Percentiles rank a stretch among this genome's conserved stretches.
These are phyloP conservation scores for Silurus asotus DNA, from an alignment of 2,113 vertebrate genomes.

Conservation along the genomic window DNA sequence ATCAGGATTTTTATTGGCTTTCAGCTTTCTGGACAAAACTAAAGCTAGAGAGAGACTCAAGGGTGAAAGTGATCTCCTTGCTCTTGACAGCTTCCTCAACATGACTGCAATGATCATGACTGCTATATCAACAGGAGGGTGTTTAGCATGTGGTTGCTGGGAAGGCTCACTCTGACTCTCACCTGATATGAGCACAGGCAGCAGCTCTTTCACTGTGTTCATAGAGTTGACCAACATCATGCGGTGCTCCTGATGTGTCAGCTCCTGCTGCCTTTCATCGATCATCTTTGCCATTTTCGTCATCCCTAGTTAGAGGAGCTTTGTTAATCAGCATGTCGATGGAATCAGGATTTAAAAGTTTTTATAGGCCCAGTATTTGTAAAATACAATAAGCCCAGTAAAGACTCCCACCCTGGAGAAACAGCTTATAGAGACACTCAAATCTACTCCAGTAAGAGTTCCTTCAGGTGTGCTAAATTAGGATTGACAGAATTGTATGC, in stretches of 20 bases:
- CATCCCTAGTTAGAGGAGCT: slow-evolving; percentile 78
- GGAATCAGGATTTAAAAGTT: not conserved
- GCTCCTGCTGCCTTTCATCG: slow-evolving; percentile 94
- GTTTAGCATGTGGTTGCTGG: not conserved
- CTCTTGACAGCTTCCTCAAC: slow-evolving; percentile 52
- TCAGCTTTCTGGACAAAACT: slow-evolving; percentile 22
- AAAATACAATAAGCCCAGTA: no score
- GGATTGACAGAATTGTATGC: not conserved
- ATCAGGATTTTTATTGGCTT: slow-evolving; percentile 5
- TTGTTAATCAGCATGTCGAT: not conserved
- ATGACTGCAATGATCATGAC: slow-evolving; percentile 70
- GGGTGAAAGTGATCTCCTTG: slow-evolving; percentile 49
- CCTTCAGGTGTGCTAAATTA: not conserved
- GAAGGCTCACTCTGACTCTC: slow-evolving; percentile 54
- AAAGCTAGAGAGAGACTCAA: slow-evolving; percentile 19
- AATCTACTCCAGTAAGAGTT: not conserved
- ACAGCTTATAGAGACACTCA: not conserved
- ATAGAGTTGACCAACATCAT: slow-evolving; percentile 95
- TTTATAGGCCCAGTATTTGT: not conserved
- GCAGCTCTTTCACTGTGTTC: slow-evolving; percentile 92
- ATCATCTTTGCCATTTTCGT: slow-evolving; percentile 99
- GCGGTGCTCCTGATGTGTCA: slow-evolving; percentile 95
- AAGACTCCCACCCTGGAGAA: not conserved
- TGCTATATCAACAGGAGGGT: slow-evolving; percentile 65
- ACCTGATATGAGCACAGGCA: slow-evolving; percentile 98